Evolutionary conservation across 2,113 vertebrate species (phyloP).

Genomic region (Butorides virescens): DNA sequence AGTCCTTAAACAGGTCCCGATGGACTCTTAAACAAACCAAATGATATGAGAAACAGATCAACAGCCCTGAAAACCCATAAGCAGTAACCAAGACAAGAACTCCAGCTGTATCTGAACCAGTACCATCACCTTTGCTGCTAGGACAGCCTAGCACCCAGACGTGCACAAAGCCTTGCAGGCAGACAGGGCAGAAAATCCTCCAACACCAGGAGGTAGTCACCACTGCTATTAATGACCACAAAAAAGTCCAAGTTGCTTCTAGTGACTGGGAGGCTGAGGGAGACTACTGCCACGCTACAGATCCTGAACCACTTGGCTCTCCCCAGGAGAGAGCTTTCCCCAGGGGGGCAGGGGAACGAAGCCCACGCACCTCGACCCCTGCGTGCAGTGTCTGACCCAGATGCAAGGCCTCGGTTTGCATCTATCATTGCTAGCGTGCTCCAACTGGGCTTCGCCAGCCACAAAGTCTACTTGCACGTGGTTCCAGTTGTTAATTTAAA

Average conservation of each 20-base stretch:
- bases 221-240: background rate
- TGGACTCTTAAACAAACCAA: background rate
- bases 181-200: accelerated
- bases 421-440: accelerated
- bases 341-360: background rate
- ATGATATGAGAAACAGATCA: background rate
- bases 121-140: background rate
- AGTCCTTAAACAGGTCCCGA: background rate
- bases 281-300: background rate
- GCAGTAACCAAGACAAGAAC: background rate
- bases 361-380: background rate
- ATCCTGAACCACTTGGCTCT: background rate
- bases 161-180: background rate
- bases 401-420: background rate
- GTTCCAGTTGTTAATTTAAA: background rate
- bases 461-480: background rate
- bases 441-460: background rate
- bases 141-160: background rate
- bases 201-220: background rate
- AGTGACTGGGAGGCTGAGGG: background rate
- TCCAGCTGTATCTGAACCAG: background rate
- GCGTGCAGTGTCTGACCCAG: background rate
- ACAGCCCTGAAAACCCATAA: background rate
- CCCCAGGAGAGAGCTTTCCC: background rate
- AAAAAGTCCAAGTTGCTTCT: background rate